These are phyloP conservation scores for Trachelus troglodyta DNA, from an alignment of 2,888 invertebrate species.

Conservation along the genomic window DNA sequence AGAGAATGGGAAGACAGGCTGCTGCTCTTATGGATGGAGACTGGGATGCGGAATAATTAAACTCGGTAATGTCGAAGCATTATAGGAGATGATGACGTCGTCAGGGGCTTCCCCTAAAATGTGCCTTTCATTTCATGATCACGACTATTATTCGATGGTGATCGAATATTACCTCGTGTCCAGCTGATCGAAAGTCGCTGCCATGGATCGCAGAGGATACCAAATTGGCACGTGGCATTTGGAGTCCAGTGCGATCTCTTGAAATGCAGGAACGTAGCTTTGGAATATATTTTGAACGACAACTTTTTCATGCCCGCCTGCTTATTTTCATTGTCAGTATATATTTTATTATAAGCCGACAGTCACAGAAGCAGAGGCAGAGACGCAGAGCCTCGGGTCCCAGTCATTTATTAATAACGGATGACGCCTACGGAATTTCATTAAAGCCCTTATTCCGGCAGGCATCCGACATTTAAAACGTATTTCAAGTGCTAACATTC, in stretches of 20 bases:
- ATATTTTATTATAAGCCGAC: no score
- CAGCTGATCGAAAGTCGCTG: no score
- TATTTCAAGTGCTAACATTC: conserved; percentile 15
- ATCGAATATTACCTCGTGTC: no score
- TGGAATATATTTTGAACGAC: no score
- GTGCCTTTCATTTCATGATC: background rate
- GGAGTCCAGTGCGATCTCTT: no score
- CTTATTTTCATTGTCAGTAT: no score
- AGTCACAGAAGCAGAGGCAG: no score
- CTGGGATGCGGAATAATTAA: conserved; percentile 48
- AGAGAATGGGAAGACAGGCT: conserved; percentile 20
- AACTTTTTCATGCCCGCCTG: no score
- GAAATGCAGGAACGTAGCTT: no score
- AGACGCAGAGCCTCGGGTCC: background rate
- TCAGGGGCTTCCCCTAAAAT: conserved; percentile 39
- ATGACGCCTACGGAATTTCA: conserved; percentile 43
- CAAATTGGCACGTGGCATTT: no score
- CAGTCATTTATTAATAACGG: conserved; percentile 46
- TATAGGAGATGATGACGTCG: conserved; percentile 56
- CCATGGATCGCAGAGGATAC: no score
- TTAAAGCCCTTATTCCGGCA: conserved; percentile 34
- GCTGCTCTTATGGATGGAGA: conserved; percentile 17
- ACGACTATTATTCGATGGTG: no score
- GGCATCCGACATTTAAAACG: conserved; percentile 19
- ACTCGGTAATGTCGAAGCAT: conserved; percentile 52